Base-by-base conservation (phyloP, 2,797 vertebrate species). In the Sebastes taczanowskii region DNA sequence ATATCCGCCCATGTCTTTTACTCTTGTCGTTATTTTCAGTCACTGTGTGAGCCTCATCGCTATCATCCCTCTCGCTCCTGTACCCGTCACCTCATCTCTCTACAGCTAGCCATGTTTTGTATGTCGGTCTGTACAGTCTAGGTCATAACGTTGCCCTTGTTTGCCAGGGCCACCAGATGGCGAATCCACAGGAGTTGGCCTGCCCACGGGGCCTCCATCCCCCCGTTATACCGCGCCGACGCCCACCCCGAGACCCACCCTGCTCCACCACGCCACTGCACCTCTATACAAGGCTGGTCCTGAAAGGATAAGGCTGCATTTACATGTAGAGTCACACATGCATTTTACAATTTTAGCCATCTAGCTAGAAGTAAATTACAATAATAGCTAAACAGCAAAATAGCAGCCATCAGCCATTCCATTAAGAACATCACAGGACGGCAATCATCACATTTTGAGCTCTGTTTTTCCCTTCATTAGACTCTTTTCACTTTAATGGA, bases 151-250 rank as follows among this genome's bases (percentile, higher is more conserved):
- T 35, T 86, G 81, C 71, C 85, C 81, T 85, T 86, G 80, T 74
- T 78, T 84, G 88, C 84, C 86, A 88, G 74, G 29, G 82, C 56
- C 88, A 86, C 66, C 93, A 94, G 93, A 90, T 92, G 93, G 93
- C 56, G n/a, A 29, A 4, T 78, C 89, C 66, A 74, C 88, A 82
- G 86, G 88, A 86, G 74, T 18, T 42, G 72, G 55, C 75, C 58
- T 73, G 62, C 65, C 69, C 74, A 52, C 42, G 22, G 70, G 89
- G 60, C 59, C 63, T 75, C 77, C 78, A 63, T 74, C 78, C 71
- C 67, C 76, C 66, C 58, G 67, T 67, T 67, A 63, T 20, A 78
- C 46, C 71, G 30, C 34, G 52, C 72, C 13, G 5, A 38, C 46
- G 20, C 59, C 34, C 70, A 77, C 81, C 77, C 66, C 14, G 14